A percentile compares a stretch with the other conserved stretches of the same genome.
phyloP scores from a whole-genome alignment of 2,797 vertebrate genomes.

The Brotogeris chrysoptera region DNA sequence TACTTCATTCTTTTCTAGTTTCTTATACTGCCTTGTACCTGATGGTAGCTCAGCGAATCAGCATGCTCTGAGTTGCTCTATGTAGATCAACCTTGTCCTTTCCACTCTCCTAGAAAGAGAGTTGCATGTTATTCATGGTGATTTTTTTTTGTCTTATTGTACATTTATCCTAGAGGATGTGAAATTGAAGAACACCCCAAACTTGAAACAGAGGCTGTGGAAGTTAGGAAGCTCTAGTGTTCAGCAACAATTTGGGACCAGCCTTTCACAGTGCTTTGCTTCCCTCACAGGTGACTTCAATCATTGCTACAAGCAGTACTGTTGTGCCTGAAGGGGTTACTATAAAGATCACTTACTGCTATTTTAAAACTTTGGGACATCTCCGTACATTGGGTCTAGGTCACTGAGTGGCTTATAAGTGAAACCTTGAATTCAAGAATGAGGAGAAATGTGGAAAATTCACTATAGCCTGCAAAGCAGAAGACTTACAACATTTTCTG shows the following conservation, averaged over 20 bases:
- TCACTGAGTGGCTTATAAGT: not conserved
- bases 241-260: not conserved
- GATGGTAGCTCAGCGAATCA: not conserved
- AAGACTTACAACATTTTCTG: not conserved
- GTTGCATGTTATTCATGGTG: not conserved
- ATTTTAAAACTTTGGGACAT: not conserved
- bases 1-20: not conserved
- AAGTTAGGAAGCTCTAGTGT: not conserved
- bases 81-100: not conserved
- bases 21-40: not conserved
- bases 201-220: not conserved
- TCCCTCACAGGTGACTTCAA: not conserved
- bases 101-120: not conserved
- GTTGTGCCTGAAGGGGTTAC: not conserved
- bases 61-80: not conserved
- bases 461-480: not conserved
- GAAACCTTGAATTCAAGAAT: not conserved
- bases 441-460: not conserved
- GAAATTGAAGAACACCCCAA: not conserved
- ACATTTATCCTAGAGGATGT: not conserved
- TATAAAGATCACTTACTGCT: not conserved
- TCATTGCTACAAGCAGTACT: not conserved
- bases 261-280: not conserved
- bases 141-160: not conserved
- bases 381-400: not conserved